These are phyloP conservation scores for Tryphoninae sp. DNA, from an alignment of 2,888 invertebrate genomes.

Conservation along the genomic window DNA sequence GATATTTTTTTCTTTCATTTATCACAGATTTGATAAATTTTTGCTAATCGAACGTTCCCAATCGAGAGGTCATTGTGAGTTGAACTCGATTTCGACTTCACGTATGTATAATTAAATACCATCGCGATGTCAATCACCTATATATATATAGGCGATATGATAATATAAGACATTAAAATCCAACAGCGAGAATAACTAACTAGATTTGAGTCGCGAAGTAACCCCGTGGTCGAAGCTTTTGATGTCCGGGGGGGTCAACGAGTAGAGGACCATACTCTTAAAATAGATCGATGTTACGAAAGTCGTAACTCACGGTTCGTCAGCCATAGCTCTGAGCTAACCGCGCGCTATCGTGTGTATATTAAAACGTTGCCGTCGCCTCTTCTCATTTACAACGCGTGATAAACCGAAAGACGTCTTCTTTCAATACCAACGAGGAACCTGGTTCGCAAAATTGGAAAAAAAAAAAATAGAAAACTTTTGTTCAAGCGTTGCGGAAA, in stretches of 20 bases:
- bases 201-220: constrained; percentile 27
- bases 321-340: constrained; percentile 39
- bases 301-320: constrained; percentile 60
- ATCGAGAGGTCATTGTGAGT: too few species aligned
- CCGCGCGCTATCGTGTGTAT: not conserved
- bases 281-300: constrained; percentile 61
- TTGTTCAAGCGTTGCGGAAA: not conserved
- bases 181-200: not conserved
- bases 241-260: constrained; percentile 48
- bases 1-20: too few species aligned
- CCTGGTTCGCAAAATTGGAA: not conserved
- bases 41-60: too few species aligned
- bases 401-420: constrained; percentile 7
- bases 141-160: too few species aligned
- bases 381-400: constrained; percentile 5
- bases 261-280: constrained; percentile 39
- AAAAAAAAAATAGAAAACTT: not conserved
- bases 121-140: too few species aligned
- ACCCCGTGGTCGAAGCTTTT: constrained; percentile 27
- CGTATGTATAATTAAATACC: too few species aligned
- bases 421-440: constrained; percentile 46
- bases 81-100: too few species aligned
- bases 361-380: constrained; percentile 8
- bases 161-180: not conserved
- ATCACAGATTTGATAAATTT: too few species aligned